Evolutionary conservation across 2,113 vertebrate genomes (phyloP).

Genomic region (Dermatemys mawii): DNA sequence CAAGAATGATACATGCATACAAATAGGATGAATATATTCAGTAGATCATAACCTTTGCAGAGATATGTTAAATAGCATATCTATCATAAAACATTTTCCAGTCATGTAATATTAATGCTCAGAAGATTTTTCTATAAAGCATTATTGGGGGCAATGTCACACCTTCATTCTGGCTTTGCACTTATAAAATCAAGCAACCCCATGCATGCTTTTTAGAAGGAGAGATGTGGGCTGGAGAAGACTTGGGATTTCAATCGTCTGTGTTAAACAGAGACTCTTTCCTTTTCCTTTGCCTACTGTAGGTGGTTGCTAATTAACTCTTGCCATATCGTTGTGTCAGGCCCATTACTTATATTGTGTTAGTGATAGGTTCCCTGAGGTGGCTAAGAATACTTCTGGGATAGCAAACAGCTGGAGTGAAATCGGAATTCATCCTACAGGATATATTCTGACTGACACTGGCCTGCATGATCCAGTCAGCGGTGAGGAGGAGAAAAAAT

Average conservation of each 20-base stretch:
- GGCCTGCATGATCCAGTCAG: neutral
- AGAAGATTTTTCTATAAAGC: no score
- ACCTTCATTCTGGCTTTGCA: conserved; percentile 17
- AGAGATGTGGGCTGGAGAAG: conserved; percentile 11
- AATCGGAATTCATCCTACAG: neutral
- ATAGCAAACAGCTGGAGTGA: conserved; percentile 29
- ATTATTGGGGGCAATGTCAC: no score
- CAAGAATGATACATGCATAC: no score
- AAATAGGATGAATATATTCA: no score
- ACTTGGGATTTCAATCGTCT: neutral
- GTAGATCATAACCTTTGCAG: no score
- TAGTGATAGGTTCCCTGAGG: conserved; percentile 55
- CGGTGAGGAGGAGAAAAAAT: neutral
- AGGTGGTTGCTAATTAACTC: conserved; percentile 55
- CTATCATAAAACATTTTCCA: no score
- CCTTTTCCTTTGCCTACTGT: neutral
- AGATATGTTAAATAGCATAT: no score
- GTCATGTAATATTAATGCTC: no score
- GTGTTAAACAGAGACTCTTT: conserved; percentile 40
- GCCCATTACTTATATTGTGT: conserved; percentile 35
- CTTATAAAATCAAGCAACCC: conserved; percentile 27
- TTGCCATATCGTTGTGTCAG: conserved; percentile 49
- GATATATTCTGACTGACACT: neutral
- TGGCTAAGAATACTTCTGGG: conserved; percentile 56
- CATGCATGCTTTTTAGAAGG: neutral